Base-by-base conservation (phyloP, 2,113 vertebrate genomes). In the Boleophthalmus pectinirostris region DNA sequence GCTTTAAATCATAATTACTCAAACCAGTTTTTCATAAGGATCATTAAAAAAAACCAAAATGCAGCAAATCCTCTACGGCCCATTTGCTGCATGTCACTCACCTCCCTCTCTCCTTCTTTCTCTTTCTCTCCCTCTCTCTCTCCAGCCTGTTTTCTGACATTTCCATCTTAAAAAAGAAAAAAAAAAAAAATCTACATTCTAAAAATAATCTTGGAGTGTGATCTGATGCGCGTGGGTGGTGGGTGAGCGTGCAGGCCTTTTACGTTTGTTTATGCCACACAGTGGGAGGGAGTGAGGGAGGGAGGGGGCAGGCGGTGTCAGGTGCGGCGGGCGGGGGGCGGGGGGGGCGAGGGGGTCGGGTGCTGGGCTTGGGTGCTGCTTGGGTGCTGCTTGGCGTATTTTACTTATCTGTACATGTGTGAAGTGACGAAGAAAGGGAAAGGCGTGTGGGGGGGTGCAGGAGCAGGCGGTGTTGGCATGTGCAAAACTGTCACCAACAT, bases 401-500 rank as follows among this genome's bases (percentile, higher is more conserved):
- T 85, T 80, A 82, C 82, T 82, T 82, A 89, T 91, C 76, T 65
- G 75, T 75, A 87, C 88, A 68, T 86, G 72, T 86, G 86, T 85
- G 89, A 89, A 90, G 83, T 92, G 89, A 91, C 87, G 80, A 86
- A 91, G 86, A 24, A 25, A 7, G 58, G 82, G 85, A 82, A 56
- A 24, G 82, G 90, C 33, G 33, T 3, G 33, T 6, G 33, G 33
- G 33, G 33, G 33, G 33, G 6, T n/a, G n/a, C n/a, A 35, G 33
- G 33, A 35, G 33, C 33, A n/a, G n/a, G 33, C 33, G 6, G 82
- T 74, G 82, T 87, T 88, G 85, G 91, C 81, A 70, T 87, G 84
- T 91, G 81, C 84, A 91, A 91, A 92, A 89, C 91, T 92, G 92
- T 92, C 93, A 92, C 89, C 88, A 83, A 91, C 83, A 92, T 89